A percentile compares a stretch with the other conserved stretches of the same genome.
Conservation (phyloP, 2,113 vertebrate genomes). For the Antechinus flavipes region DNA sequence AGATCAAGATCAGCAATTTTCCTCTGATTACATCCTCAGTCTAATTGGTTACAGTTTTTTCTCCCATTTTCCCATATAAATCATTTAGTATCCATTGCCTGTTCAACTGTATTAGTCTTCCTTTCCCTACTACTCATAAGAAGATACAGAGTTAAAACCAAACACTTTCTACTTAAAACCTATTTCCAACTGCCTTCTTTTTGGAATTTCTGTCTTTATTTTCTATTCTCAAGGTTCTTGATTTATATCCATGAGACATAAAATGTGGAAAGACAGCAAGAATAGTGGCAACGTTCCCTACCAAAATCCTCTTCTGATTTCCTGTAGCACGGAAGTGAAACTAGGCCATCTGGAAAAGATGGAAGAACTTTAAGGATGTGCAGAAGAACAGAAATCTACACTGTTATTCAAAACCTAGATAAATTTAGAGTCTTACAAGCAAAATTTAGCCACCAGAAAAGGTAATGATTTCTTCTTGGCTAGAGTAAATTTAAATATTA, state of each 20-base stretch:
- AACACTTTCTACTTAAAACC: not conserved
- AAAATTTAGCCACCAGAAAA: not conserved
- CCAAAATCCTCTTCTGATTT: not conserved
- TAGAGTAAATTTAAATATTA: not conserved
- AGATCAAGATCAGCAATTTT: conserved; percentile 13
- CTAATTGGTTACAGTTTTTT: not conserved
- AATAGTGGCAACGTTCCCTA: not conserved
- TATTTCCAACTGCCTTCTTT: not conserved
- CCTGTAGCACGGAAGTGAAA: not conserved
- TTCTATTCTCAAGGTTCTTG: not conserved
- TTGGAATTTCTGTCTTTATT: not conserved
- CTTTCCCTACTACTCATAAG: not conserved
- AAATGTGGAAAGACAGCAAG: not conserved
- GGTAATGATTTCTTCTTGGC: not conserved
- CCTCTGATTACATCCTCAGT: not conserved
- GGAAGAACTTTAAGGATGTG: not conserved
- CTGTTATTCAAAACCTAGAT: not conserved
- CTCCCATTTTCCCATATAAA: not conserved
- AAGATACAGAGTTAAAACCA: not conserved
- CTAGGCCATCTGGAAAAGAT: not conserved
- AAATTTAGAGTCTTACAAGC: not conserved
- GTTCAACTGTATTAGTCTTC: not conserved
- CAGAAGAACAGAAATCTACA: not conserved
- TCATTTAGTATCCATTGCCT: not conserved
- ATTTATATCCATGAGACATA: not conserved